Evolutionary conservation across 2,797 vertebrate species (phyloP).

Genomic region (Alfaro cultratus): DNA sequence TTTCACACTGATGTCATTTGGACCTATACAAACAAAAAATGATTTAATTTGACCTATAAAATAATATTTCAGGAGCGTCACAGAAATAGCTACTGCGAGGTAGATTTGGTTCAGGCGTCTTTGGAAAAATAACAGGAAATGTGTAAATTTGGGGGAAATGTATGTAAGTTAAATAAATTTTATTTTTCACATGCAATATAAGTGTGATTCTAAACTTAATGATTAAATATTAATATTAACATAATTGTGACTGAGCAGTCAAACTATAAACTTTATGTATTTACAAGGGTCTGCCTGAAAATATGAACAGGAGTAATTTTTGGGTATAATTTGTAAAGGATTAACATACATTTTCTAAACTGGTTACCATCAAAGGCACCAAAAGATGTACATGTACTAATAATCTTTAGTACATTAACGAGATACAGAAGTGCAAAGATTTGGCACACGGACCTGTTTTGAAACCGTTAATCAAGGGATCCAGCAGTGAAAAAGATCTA

Average conservation of each 20-base stretch:
- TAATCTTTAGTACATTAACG: no score
- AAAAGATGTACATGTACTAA: no score
- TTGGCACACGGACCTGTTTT: background rate
- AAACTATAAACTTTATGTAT: background rate
- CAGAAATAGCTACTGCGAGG: no score
- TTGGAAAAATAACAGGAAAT: background rate
- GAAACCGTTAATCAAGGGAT: conserved; percentile 6
- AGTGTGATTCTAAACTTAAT: background rate
- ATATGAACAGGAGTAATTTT: background rate
- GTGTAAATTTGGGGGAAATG: background rate
- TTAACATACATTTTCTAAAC: no score
- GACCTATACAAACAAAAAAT: no score
- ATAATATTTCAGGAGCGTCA: no score
- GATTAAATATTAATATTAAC: no score
- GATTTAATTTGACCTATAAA: no score
- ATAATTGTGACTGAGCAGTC: background rate
- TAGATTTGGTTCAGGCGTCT: no score
- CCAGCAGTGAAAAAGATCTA: conserved; percentile 5
- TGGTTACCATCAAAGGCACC: no score
- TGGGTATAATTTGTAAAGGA: background rate
- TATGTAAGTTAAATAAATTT: background rate
- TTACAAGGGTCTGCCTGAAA: background rate
- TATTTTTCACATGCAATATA: background rate
- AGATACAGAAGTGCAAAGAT: background rate
- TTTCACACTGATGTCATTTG: no score